Evolutionary conservation across 1,140 invertebrate genomes (phyloP).

Genomic region (Trachelipus rathkii): DNA sequence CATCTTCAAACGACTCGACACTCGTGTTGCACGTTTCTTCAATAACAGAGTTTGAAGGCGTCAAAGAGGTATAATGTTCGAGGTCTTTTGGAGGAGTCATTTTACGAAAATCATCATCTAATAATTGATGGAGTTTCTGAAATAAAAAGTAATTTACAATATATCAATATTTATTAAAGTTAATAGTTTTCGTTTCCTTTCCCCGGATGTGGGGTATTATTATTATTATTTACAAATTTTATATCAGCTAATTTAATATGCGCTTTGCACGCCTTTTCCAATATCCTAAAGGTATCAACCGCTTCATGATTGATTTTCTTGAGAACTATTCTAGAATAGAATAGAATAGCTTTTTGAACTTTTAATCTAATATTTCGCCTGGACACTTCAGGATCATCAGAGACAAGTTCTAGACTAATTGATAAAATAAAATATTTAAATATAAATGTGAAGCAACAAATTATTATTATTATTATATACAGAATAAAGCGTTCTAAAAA

Average conservation of each 20-base stretch:
- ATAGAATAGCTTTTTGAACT: too few relatives aligned
- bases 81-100: background rate
- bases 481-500: background rate
- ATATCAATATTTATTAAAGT: background rate
- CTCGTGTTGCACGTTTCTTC: background rate
- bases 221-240: background rate
- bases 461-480: background rate
- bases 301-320: too few relatives aligned
- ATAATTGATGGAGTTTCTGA: constrained; percentile 1
- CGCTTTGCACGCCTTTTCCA: background rate
- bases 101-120: background rate
- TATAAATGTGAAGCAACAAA: too few relatives aligned
- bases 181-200: too few relatives aligned
- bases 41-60: background rate
- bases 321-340: too few relatives aligned
- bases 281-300: too few relatives aligned
- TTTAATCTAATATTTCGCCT: too few relatives aligned
- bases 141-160: background rate
- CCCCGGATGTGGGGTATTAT: too few relatives aligned
- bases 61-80: background rate
- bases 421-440: too few relatives aligned
- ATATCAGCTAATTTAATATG: background rate
- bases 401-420: too few relatives aligned
- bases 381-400: too few relatives aligned
- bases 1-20: too few relatives aligned